phyloP scores from a whole-genome alignment of 2,113 vertebrate genomes.

The Falcunculus frontatus region DNA sequence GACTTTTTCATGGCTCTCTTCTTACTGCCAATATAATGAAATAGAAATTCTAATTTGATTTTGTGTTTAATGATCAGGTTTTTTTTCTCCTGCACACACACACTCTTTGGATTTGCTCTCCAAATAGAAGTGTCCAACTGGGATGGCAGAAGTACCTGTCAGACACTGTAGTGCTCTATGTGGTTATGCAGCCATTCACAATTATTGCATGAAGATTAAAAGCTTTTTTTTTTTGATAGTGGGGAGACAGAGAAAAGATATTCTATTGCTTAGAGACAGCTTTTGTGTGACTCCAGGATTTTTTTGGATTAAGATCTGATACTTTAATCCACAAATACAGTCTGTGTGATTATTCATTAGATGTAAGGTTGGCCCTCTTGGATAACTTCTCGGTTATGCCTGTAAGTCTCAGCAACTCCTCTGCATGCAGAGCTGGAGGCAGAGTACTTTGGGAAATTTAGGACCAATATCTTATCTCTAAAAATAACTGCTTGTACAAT shows the following conservation, averaged over 20 bases:
- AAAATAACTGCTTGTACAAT: neutral
- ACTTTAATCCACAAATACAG: neutral
- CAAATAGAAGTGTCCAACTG: too few relatives aligned
- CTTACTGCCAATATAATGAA: neutral
- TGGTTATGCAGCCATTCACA: neutral
- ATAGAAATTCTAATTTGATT: neutral
- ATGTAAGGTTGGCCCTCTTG: neutral
- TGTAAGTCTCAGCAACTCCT: neutral
- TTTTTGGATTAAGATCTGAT: neutral
- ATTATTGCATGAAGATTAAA: neutral
- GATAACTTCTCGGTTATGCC: neutral
- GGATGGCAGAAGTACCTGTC: neutral
- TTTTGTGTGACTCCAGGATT: neutral
- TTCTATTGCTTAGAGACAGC: neutral
- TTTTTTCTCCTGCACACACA: neutral
- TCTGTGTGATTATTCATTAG: neutral
- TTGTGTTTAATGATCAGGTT: neutral
- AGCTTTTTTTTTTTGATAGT: neutral
- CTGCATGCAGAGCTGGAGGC: neutral
- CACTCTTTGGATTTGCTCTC: neutral
- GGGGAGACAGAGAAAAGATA: neutral
- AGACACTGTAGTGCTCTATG: accelerated
- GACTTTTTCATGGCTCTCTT: neutral
- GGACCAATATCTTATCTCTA: neutral
- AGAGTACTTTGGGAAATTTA: neutral